Base-by-base conservation (phyloP, 2,888 invertebrate species). In the Orthosia cruda region DNA sequence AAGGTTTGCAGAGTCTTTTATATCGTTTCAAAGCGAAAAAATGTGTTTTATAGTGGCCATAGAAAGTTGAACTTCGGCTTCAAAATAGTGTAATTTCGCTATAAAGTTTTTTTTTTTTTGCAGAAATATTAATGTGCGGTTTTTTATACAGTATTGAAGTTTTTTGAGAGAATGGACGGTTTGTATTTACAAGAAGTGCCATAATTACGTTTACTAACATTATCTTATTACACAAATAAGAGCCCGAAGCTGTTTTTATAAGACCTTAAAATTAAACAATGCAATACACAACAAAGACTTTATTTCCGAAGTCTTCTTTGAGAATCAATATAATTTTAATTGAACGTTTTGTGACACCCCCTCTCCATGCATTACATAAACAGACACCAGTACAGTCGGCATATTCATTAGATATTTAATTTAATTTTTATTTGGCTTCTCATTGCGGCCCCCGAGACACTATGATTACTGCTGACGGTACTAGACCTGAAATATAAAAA, bases 391-490 rank as follows among this genome's bases (percentile, higher is more conserved):
- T 84, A 68, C 67, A 70, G 58, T 72, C 84, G 40, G 54, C 55
- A 57, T 59, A 50, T 23, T 59, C 69, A 45, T 69, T 47, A 63
- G 16, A 54, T 49, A 64, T 55, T 71, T 64, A 59, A n/a, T n/a
- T n/a, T n/a, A n/a, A 68, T 70, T 23, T 73, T 71, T 59, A 70
- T 55, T 71, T 59, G 45, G 54, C 54, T 65, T 23, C 54, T 83
- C 89, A 90, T 71, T 88, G 89, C 76, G 88, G 85, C 11, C 97
- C 95, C 93, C 97, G 98, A 74, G 98, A 98, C 58, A 99, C 98
- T 89, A 98, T 98, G 66, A 99, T 96, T 54, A 98, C 98, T 68
- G 99, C 98, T 54, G 98, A 98, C 45, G 99, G 99, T 65, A 98
- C 98, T 90, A 99, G 95, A 91, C 98, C 98, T 97, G 96, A 61